Percentiles rank a stretch among this genome's conserved stretches.
Evolutionary conservation across 2,113 vertebrate genomes (phyloP).

Genomic region (Rhabdornis inornatus): DNA sequence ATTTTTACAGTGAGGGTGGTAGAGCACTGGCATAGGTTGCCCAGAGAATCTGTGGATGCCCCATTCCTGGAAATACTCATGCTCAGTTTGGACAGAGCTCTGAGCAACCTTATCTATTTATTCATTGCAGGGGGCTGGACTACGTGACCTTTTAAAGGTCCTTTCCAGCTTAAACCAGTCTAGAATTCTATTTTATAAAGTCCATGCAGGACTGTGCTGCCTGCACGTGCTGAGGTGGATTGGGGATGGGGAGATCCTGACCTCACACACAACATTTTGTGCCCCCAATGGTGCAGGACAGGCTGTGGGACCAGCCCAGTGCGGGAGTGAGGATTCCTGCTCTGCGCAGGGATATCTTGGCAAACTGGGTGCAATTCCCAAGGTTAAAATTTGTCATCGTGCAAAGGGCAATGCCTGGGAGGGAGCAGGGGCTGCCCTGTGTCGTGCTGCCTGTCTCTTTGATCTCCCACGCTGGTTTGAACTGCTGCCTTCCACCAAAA

Average conservation of each 20-base stretch:
- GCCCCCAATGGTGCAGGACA: not conserved
- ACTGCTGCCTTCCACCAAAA: not conserved
- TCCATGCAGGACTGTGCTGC: accelerated
- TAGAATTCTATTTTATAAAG: not conserved
- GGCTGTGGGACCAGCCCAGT: not conserved
- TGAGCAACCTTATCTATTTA: not conserved
- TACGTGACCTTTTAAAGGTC: not conserved
- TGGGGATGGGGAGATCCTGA: not conserved
- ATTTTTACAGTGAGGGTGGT: not conserved
- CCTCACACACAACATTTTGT: not conserved
- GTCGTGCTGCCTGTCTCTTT: not conserved
- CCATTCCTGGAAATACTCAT: not conserved
- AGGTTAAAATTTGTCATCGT: not conserved
- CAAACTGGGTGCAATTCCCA: not conserved
- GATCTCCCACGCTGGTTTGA: not conserved
- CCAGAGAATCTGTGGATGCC: not conserved
- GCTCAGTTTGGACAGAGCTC: not conserved
- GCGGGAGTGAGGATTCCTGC: not conserved
- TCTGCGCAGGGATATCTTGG: not conserved
- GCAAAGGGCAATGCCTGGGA: not conserved
- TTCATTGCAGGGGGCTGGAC: not conserved
- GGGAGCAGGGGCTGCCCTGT: not conserved
- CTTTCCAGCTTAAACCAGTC: not conserved
- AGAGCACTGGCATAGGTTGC: not conserved
- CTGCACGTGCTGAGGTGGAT: accelerated